Percentiles rank a stretch among this genome's conserved stretches.
Evolutionary conservation across 2,888 invertebrate species (phyloP).

Genomic region (Hydrotaea cyrtoneurina): DNA sequence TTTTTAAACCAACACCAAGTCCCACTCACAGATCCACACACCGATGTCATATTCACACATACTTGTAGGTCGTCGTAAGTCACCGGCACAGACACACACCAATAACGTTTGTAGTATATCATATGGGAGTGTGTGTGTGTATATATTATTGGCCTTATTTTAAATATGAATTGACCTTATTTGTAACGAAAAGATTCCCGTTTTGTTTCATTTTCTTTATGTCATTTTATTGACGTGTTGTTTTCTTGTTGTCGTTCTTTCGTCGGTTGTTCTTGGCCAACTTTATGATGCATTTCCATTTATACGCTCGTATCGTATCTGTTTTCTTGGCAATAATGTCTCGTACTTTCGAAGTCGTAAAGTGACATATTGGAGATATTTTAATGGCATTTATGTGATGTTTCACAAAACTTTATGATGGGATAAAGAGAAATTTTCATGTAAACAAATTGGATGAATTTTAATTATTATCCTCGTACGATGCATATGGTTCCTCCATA

Average conservation of each 20-base stretch:
- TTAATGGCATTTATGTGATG: slow-evolving; percentile 6
- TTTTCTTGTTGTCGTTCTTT: neutral
- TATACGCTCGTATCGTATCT: neutral
- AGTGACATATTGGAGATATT: neutral
- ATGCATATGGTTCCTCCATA: no score
- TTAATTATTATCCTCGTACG: no score
- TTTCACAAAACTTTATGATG: neutral
- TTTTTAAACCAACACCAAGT: slow-evolving; percentile 13
- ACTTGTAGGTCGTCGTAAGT: neutral
- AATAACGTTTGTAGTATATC: neutral
- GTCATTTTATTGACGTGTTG: neutral
- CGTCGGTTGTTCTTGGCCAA: neutral
- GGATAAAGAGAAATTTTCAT: neutral
- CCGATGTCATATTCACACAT: neutral
- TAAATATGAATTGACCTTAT: slow-evolving; percentile 22
- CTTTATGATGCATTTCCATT: slow-evolving; percentile 7
- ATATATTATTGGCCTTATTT: slow-evolving; percentile 1
- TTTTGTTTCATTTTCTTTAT: neutral
- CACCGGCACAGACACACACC: neutral
- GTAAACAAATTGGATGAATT: no score
- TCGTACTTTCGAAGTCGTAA: neutral
- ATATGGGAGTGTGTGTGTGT: neutral
- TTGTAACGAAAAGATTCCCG: neutral
- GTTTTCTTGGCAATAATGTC: neutral
- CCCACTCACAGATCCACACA: neutral